Evolutionary conservation across 2,113 vertebrate species (phyloP), one percentile per base, ranked within the genome.

Genomic region (Nibea coibor): DNA sequence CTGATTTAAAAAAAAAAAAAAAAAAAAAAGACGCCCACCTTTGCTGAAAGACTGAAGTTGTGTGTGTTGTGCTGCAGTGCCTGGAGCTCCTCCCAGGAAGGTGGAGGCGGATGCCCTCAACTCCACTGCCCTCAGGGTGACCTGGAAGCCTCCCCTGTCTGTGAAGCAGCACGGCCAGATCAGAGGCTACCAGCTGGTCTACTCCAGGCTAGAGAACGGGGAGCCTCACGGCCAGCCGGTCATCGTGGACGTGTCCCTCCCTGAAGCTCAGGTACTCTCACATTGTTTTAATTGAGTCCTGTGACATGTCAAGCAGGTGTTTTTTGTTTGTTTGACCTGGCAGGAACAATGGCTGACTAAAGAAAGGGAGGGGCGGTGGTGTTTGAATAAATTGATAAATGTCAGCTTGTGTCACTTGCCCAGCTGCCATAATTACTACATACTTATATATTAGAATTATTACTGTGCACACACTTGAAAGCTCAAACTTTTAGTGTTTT

Each of bases 121-220:
- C 90, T 97, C 98, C 0, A 98, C 97, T 1, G 94, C 97, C 35
- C 93, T 99, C 73, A 95, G 89, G 4, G 96, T 98, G 83, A 95
- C 94, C 77, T 99, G 98, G 98, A 98, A 96, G 88, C 92, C 97
- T 43, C 98, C 98, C 0, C 93, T 98, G 65, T 93, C 95, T 70
- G 94, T 94, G 85, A 98, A 97, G 88, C 98, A 98, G 82, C 97
- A 99, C 0, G 98, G 97, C 43, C 97, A 97, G 92, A 97, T 99
- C 88, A 95, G 96, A 0, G 97, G 98, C n/a, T 99, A 99, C 94
- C 97, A 98, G 93, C 95, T 99, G 81, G 96, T 97, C 0, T 98
- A 97, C 0, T 97, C 97, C 65, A 95, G 97, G 47, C 91, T 98
- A 53, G 96, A 97, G 88, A 96, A 95, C 0, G 96, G 96, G 4